phyloP scores from a whole-genome alignment of 2,797 vertebrate genomes.

The Pangasius krempfi region DNA sequence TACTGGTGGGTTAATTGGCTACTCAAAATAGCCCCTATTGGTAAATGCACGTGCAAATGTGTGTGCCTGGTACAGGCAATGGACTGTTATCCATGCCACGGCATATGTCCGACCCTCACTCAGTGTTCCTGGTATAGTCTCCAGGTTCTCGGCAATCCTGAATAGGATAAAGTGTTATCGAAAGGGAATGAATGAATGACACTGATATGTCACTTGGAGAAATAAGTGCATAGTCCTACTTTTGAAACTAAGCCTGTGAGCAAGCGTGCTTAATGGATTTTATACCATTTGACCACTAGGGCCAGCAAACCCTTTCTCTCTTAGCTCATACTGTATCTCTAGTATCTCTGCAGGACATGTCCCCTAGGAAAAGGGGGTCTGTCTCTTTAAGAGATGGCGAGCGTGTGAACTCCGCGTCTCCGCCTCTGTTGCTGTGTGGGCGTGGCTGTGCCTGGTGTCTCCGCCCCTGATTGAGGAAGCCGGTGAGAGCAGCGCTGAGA shows the following conservation, averaged over 20 bases:
- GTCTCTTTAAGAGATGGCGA: constrained; percentile 79
- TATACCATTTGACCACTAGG: neutral
- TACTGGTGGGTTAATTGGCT: neutral
- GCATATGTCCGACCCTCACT: neutral
- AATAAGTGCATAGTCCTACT: neutral
- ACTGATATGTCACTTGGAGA: neutral
- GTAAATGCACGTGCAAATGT: neutral
- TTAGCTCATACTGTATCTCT: neutral
- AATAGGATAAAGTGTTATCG: neutral
- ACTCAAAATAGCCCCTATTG: neutral
- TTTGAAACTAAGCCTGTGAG: neutral
- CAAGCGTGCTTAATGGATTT: neutral
- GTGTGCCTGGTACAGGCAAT: neutral
- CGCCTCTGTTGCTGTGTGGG: constrained; percentile 80
- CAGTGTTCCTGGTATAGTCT: neutral
- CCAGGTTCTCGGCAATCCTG: neutral
- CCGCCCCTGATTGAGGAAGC: constrained; percentile 84
- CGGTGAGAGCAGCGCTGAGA: constrained; percentile 77
- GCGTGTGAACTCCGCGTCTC: constrained; percentile 68
- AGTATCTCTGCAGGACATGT: neutral
- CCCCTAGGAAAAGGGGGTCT: neutral
- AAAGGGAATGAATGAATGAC: neutral
- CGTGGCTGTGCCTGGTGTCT: constrained; percentile 81
- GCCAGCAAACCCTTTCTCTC: neutral
- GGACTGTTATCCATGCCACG: neutral